Base-by-base conservation (phyloP, 2,113 vertebrate species). In the Colius striatus region DNA sequence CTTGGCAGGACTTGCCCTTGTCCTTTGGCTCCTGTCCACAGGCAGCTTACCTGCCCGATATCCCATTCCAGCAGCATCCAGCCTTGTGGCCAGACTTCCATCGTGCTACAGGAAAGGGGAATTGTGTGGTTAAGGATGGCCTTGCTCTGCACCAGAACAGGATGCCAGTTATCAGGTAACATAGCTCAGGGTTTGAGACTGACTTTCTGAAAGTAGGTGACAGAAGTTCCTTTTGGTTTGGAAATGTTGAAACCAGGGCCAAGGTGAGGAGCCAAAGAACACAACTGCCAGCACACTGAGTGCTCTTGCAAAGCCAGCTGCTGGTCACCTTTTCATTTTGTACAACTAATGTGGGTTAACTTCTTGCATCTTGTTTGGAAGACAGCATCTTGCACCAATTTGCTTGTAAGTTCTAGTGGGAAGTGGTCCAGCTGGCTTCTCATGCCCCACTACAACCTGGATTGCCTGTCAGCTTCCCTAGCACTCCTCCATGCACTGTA, bases 311-410 rank as follows among this genome's bases (percentile, higher is more conserved):
- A 18, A 73, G 30, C 34, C 43, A 23, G 11, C 65, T 18, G 17
- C 8, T 26, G 47, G 27, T 66, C 19, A 7, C 66, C 8, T 78
- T 19, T 9, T 27, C 13, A 3, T 20, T 82, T 74, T 17, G 19
- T 32, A 30, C 22, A 10, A 0, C 0, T 6, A 2, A 4, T 16
- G 9, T 25, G 3, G 0, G 13, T 74, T 54, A 7, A 15, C 60
- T 68, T 63, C 3, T 0, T 13, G 1, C 3, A 2, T 9, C 5
- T 53, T 22, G 38, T 27, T 73, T 6, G 16, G 29, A 29, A 43
- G 19, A 76, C 58, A 16, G 6, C 11, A 8, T 25, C 20, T 5
- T 25, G 34, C 13, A 9, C 4, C 0, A 0, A 36, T 81, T 45
- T 23, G 2, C 17, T 74, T 34, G 45, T 47, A 22, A 84, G 36